phyloP scores from a whole-genome alignment of 2,888 invertebrate species.

The Ophioninae sp. region DNA sequence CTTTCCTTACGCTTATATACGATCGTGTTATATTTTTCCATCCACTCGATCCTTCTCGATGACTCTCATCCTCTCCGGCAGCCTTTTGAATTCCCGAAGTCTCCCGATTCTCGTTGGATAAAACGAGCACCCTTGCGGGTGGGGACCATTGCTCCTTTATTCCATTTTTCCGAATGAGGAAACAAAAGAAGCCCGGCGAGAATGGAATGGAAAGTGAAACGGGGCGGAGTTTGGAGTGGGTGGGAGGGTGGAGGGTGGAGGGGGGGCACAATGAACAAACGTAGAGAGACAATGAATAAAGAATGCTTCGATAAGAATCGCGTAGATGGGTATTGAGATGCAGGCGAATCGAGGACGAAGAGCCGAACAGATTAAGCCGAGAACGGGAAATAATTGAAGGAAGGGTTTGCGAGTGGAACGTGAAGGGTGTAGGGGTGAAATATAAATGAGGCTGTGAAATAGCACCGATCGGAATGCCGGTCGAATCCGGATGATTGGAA shows the following conservation, averaged over 20 bases:
- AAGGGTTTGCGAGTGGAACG: background rate
- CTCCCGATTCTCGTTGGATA: conserved; percentile 55
- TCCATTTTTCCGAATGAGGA: conserved; percentile 12
- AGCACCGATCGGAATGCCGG: conserved; percentile 34
- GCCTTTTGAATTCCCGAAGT: conserved; percentile 31
- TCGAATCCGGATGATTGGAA: conserved; percentile 54
- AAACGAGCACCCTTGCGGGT: background rate
- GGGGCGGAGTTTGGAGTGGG: background rate
- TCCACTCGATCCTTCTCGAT: background rate
- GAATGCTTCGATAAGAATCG: conserved; percentile 29
- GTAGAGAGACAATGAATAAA: background rate
- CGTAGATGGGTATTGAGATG: conserved; percentile 37
- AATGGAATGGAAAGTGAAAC: conserved; percentile 26
- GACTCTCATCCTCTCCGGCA: conserved; percentile 6
- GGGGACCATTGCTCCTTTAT: background rate
- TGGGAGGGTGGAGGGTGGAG: background rate
- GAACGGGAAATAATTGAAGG: conserved; percentile 23
- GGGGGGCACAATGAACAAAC: background rate
- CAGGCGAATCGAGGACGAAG: conserved; percentile 26
- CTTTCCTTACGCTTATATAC: background rate
- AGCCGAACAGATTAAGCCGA: conserved; percentile 14
- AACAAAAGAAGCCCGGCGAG: conserved; percentile 4
- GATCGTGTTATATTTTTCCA: background rate
- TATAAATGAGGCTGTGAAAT: conserved; percentile 50
- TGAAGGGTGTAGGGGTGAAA: conserved; percentile 7